Evolutionary conservation across 2,797 vertebrate species (phyloP).

Genomic region (Leontocebus nigricollis): DNA sequence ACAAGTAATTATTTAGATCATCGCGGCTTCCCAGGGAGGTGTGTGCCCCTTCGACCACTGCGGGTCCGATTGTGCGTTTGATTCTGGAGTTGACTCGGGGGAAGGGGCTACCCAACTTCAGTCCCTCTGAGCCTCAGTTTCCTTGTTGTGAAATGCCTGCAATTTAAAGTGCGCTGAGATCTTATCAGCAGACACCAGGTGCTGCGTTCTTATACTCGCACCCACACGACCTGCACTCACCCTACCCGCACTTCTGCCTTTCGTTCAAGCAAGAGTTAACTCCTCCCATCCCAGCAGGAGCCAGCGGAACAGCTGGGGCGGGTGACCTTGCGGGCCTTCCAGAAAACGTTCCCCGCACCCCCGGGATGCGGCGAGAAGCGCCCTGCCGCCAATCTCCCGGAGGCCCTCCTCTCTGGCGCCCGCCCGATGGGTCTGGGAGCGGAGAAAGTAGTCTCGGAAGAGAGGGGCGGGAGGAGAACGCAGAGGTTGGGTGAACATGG

Average conservation of each 20-base stretch:
- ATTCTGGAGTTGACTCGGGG: neutral
- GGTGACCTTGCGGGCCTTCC: conserved; percentile 31
- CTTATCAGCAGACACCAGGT: neutral
- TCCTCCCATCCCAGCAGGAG: neutral
- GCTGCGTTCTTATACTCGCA: neutral
- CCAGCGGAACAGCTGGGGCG: neutral
- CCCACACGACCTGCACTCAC: neutral
- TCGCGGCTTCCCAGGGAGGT: neutral
- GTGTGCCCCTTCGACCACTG: neutral
- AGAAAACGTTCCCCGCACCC: neutral
- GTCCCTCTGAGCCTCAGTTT: neutral
- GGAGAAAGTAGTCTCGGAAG: neutral
- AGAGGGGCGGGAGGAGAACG: neutral
- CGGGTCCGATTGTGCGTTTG: neutral
- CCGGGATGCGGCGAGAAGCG: neutral
- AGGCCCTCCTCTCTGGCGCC: neutral
- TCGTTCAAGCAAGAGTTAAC: neutral
- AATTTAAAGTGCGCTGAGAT: neutral
- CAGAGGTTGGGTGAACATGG: neutral
- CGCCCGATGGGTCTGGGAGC: neutral
- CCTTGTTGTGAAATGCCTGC: neutral
- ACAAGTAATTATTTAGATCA: neutral
- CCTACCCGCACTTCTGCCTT: neutral
- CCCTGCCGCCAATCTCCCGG: neutral
- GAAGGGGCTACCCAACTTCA: neutral